Percentiles rank a stretch among this genome's conserved stretches.
These are phyloP conservation scores for Leptinotarsa lineolata DNA, from an alignment of 1,140 invertebrate genomes.

Conservation along the genomic window DNA sequence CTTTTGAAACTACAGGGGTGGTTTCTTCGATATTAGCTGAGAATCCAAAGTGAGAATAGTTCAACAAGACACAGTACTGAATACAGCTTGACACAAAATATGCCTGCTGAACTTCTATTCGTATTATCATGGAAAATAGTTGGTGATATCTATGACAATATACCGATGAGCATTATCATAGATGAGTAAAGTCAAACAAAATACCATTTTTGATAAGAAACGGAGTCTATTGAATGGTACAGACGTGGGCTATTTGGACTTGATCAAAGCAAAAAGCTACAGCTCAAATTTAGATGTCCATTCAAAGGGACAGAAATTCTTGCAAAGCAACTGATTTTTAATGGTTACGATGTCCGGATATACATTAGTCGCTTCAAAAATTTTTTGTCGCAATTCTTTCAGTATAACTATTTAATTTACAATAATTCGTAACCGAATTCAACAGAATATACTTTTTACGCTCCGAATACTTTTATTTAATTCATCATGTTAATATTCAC, in stretches of 20 bases:
- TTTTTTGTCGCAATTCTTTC: too few relatives aligned
- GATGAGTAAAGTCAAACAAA: background rate
- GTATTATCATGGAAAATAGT: background rate
- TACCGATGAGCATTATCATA: background rate
- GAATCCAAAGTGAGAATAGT: background rate
- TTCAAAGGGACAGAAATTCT: background rate
- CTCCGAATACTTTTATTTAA: too few relatives aligned
- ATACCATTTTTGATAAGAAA: conserved; percentile 1
- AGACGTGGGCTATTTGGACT: background rate
- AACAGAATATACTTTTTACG: too few relatives aligned
- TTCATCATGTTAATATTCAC: too few relatives aligned
- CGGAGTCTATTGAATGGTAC: background rate
- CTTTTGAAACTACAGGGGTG: background rate
- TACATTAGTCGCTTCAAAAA: too few relatives aligned
- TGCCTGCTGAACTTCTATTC: background rate
- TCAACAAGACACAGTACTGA: background rate
- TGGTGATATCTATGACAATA: background rate
- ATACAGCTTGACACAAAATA: background rate
- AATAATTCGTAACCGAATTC: too few relatives aligned
- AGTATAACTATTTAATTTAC: too few relatives aligned
- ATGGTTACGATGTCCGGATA: too few relatives aligned
- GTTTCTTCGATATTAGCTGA: background rate
- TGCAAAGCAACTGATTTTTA: background rate
- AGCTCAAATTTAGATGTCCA: background rate
- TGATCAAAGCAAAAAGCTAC: background rate